These are phyloP conservation scores for Tamandua tetradactyla DNA, from an alignment of 2,797 vertebrate species.

Conservation along the genomic window DNA sequence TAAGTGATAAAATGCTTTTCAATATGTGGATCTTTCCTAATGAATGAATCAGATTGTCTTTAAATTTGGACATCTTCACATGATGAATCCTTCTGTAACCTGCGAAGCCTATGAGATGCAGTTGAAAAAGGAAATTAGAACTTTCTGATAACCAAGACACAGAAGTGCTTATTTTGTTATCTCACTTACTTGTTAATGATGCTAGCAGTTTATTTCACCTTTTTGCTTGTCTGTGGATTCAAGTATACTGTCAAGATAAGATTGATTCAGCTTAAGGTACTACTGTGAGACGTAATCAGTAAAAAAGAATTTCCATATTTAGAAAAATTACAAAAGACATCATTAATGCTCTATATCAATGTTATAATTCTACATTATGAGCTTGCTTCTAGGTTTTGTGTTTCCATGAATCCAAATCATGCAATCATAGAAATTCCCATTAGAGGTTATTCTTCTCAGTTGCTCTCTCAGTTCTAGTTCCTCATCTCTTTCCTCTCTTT, in stretches of 20 bases:
- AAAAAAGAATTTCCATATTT: constrained; percentile 35
- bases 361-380: not conserved
- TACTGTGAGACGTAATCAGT: not conserved
- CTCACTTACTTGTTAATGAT: not conserved
- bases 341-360: not conserved
- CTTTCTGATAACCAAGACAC: not conserved
- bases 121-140: not conserved
- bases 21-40: not conserved
- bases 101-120: not conserved
- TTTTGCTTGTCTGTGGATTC: not conserved
- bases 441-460: not conserved
- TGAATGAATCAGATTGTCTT: not conserved
- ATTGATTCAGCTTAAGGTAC: constrained; percentile 25
- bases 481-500: not conserved
- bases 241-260: constrained; percentile 10
- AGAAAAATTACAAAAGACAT: constrained; percentile 25
- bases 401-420: too few relatives aligned
- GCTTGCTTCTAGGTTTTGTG: too few relatives aligned
- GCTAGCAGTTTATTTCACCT: not conserved
- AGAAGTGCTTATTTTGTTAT: not conserved
- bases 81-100: not conserved
- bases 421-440: not conserved
- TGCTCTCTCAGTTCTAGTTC: not conserved
- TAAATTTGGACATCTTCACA: not conserved
- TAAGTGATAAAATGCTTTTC: not conserved